Evolutionary conservation across 2,797 vertebrate genomes (phyloP).

Genomic region (Nyctibius grandis): DNA sequence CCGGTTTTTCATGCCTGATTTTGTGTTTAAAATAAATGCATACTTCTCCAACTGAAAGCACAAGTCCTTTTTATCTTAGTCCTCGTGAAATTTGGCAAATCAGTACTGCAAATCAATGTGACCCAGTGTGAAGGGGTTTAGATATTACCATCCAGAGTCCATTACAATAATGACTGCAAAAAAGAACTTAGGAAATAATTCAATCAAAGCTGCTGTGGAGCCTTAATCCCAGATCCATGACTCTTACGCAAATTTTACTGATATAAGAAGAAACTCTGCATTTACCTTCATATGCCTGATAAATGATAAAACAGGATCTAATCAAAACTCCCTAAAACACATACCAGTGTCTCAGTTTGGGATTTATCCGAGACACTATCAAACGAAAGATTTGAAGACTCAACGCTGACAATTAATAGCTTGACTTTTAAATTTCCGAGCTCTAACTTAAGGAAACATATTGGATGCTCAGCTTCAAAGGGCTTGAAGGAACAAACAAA

Average conservation of each 20-base stretch:
- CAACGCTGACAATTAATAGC: not conserved
- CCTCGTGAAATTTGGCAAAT: not conserved
- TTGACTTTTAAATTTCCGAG: slow-evolving; percentile 34
- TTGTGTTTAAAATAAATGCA: slow-evolving; percentile 13
- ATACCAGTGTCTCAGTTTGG: slow-evolving; percentile 3
- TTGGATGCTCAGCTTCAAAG: not conserved
- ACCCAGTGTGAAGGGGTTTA: not conserved
- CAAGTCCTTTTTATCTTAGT: not conserved
- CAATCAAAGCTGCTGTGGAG: not conserved
- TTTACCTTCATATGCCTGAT: slow-evolving; percentile 9
- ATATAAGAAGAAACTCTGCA: not conserved
- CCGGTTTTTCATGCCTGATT: not conserved
- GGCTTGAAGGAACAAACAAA: slow-evolving; percentile 2
- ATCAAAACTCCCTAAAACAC: slow-evolving; percentile 23
- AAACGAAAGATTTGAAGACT: slow-evolving; percentile 39
- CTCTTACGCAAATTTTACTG: slow-evolving; percentile 1
- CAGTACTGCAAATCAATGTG: not conserved
- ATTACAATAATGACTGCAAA: slow-evolving; percentile 20
- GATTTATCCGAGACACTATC: slow-evolving; percentile 18
- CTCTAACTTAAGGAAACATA: not conserved
- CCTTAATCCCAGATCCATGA: not conserved
- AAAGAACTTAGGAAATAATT: slow-evolving; percentile 10
- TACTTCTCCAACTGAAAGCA: not conserved
- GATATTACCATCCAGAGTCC: not conserved
- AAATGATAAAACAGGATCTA: slow-evolving; percentile 25